phyloP scores from a whole-genome alignment of 2,888 invertebrate species.

The Tuta absoluta region DNA sequence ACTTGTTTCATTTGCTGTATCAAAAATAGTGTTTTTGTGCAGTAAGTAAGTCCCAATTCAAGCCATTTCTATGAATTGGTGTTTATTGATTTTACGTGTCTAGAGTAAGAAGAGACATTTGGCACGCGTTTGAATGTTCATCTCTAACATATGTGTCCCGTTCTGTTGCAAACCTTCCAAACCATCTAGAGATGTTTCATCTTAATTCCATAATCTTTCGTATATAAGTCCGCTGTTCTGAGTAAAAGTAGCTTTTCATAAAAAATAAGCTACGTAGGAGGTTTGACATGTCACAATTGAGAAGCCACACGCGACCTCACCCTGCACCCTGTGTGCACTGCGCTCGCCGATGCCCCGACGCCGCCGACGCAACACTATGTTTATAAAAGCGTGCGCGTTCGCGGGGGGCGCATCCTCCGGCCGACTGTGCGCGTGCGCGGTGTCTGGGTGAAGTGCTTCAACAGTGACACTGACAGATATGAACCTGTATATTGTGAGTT shows the following conservation, averaged over 20 bases:
- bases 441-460: slow-evolving; percentile 28
- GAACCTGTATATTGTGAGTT: slow-evolving; percentile 54
- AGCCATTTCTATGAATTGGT: slow-evolving; percentile 1
- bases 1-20: background rate
- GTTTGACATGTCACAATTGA: background rate
- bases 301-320: background rate
- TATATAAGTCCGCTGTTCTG: too few relatives aligned
- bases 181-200: background rate
- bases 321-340: background rate
- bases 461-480: slow-evolving; percentile 39
- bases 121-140: background rate
- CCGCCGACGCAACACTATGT: slow-evolving; percentile 22
- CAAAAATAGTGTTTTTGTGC: background rate
- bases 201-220: background rate
- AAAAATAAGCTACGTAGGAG: background rate
- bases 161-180: background rate
- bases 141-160: background rate
- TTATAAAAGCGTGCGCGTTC: slow-evolving; percentile 36
- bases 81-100: background rate
- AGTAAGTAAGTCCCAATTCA: background rate
- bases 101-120: background rate
- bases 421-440: slow-evolving; percentile 42
- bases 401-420: slow-evolving; percentile 47
- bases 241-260: too few relatives aligned
- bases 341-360: background rate